These are phyloP conservation scores for Acleris sparsana DNA, from an alignment of 2,888 invertebrate genomes.

Conservation along the genomic window DNA sequence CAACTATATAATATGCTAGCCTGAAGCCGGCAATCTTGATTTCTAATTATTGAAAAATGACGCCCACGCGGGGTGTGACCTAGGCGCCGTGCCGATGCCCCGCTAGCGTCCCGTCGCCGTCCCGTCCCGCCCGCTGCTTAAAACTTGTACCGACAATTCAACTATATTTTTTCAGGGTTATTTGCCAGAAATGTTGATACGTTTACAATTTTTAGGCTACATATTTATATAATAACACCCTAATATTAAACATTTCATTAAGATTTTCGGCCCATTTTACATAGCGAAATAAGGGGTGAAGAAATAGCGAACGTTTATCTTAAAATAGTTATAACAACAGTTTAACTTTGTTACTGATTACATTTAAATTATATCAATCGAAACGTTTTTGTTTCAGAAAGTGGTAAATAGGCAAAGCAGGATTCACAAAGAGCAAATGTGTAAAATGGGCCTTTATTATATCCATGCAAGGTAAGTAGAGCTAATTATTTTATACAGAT, in stretches of 20 bases:
- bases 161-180: constrained; percentile 48
- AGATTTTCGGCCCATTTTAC: constrained; percentile 52
- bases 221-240: constrained; percentile 60
- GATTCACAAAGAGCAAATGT: constrained; percentile 10
- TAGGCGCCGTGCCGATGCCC: too few relatives aligned
- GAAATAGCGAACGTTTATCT: too few relatives aligned
- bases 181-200: constrained; percentile 57
- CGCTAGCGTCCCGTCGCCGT: too few relatives aligned
- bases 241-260: constrained; percentile 53
- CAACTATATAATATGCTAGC: too few relatives aligned
- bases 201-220: constrained; percentile 63
- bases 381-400: too few relatives aligned
- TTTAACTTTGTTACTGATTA: too few relatives aligned
- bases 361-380: too few relatives aligned
- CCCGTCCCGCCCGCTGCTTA: too few relatives aligned
- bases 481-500: constrained; percentile 39
- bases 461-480: constrained; percentile 25
- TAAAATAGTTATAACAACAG: too few relatives aligned
- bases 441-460: constrained; percentile 47
- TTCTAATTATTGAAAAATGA: too few relatives aligned
- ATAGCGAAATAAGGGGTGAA: neutral
- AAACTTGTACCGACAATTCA: constrained; percentile 66
- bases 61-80: too few relatives aligned
- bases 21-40: too few relatives aligned
- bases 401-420: neutral